phyloP scores from a whole-genome alignment of 2,113 vertebrate species.

The Polyodon spathula region DNA sequence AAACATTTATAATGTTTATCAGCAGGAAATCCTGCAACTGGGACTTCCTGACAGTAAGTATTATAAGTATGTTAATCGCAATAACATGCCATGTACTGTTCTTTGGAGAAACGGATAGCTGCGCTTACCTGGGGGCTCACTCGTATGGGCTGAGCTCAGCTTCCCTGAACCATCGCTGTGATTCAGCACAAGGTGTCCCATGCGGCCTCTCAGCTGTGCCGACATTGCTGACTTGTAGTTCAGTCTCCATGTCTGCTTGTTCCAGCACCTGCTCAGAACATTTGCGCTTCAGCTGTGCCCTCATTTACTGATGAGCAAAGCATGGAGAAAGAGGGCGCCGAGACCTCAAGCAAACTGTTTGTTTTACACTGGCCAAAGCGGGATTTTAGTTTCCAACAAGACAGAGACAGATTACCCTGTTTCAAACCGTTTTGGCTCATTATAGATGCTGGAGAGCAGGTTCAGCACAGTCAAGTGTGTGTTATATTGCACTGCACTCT shows the following conservation, averaged over 20 bases:
- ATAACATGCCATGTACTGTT: not conserved
- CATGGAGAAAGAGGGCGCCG: not conserved
- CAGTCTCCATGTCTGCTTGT: not conserved
- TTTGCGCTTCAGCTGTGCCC: not conserved
- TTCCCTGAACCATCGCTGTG: not conserved
- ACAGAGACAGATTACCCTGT: not conserved
- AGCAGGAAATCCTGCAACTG: constrained; percentile 11
- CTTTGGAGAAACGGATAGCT: not conserved
- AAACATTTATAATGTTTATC: constrained; percentile 1
- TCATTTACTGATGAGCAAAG: not conserved
- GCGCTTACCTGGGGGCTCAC: not conserved
- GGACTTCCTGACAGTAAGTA: constrained; percentile 11
- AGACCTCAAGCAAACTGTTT: not conserved
- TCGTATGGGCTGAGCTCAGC: not conserved
- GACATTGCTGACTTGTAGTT: not conserved
- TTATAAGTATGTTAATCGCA: not conserved
- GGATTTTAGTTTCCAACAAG: not conserved
- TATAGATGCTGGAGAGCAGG: too few species aligned
- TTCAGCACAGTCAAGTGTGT: too few species aligned
- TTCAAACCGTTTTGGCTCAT: too few species aligned
- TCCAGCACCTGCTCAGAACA: constrained; percentile 1
- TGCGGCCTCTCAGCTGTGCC: not conserved
- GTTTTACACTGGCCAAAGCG: not conserved
- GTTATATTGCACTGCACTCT: too few species aligned
- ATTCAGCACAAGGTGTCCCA: not conserved